These are phyloP conservation scores for Trissolcus japonicus DNA, from an alignment of 2,888 invertebrate genomes.

Conservation along the genomic window DNA sequence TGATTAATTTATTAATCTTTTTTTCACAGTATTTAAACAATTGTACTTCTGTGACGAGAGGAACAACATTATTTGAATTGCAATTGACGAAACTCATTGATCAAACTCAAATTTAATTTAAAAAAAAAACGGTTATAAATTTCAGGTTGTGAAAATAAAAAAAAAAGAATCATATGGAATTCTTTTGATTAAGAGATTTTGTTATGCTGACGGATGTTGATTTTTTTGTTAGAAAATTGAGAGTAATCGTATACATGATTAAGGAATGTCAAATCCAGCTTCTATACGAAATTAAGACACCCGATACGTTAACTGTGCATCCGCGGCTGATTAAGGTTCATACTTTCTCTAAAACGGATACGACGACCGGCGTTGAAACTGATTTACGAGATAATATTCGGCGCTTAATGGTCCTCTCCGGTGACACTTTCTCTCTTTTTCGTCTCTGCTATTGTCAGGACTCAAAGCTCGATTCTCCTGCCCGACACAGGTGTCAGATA, in stretches of 20 bases:
- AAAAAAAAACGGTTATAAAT: no score
- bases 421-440: constrained; percentile 45
- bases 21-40: no score
- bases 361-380: constrained; percentile 13
- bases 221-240: not conserved
- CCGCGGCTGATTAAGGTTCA: constrained; percentile 17
- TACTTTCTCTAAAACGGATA: constrained; percentile 25
- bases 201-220: not conserved
- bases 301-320: constrained; percentile 8
- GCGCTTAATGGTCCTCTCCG: constrained; percentile 20
- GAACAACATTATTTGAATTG: no score
- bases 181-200: not conserved
- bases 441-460: constrained; percentile 4
- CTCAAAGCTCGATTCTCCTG: not conserved
- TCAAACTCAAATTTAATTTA: no score
- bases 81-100: no score
- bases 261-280: constrained; percentile 7
- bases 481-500: not conserved
- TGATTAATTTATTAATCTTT: no score
- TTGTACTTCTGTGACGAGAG: no score
- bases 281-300: constrained; percentile 16
- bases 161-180: not conserved
- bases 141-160: not conserved
- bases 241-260: not conserved
- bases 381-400: constrained; percentile 39